Conservation (phyloP, 2,888 invertebrate genomes). For the Ophioninae sp. region DNA sequence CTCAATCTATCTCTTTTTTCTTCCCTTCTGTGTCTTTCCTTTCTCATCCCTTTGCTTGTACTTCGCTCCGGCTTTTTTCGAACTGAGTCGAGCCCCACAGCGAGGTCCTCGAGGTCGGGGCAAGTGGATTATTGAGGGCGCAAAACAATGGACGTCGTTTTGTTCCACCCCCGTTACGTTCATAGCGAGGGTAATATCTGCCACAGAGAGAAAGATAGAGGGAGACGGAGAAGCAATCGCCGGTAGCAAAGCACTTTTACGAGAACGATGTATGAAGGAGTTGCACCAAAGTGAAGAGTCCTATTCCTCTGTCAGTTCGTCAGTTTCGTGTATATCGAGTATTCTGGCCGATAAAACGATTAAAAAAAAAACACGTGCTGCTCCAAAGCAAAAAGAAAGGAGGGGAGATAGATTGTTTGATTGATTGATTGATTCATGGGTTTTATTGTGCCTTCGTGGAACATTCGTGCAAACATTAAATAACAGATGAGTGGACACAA, state of each 20-base stretch:
- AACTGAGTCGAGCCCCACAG: constrained; percentile 70
- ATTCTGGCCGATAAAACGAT: constrained; percentile 66
- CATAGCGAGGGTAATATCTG: constrained; percentile 74
- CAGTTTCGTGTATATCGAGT: constrained; percentile 77
- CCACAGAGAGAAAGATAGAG: constrained; percentile 49
- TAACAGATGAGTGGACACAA: not conserved
- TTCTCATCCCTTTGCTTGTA: constrained; percentile 51
- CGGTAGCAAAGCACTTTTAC: constrained; percentile 39
- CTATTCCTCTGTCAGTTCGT: constrained; percentile 71
- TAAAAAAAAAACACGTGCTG: constrained; percentile 41
- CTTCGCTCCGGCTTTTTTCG: constrained; percentile 67
- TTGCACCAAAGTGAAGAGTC: constrained; percentile 51
- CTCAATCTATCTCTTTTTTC: constrained; percentile 50
- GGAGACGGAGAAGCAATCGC: not conserved
- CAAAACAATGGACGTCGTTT: constrained; percentile 78
- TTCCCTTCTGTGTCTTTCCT: constrained; percentile 21
- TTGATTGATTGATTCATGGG: not conserved
- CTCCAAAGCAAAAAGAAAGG: constrained; percentile 34
- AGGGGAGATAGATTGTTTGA: not conserved
- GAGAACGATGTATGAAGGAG: constrained; percentile 64
- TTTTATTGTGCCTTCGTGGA: not conserved
- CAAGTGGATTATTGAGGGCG: constrained; percentile 80
- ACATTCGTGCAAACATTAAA: not conserved
- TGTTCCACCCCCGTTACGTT: constrained; percentile 72
- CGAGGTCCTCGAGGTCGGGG: constrained; percentile 74